A percentile compares a stretch with the other conserved stretches of the same genome.
phyloP scores from a whole-genome alignment of 2,113 vertebrate species.

The Vulpes ferrilata region DNA sequence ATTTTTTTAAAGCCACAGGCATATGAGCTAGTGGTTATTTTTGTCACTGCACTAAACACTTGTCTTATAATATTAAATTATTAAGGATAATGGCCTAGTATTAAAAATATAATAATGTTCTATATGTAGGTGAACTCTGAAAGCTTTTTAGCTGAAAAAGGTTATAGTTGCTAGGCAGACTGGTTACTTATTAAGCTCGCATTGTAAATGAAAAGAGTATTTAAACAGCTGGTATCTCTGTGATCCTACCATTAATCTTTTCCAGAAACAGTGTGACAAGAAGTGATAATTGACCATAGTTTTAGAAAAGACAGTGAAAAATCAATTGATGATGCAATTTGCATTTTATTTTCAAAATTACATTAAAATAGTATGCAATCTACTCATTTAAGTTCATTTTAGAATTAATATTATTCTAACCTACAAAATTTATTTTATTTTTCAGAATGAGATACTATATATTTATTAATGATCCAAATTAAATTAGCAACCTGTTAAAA shows the following conservation, averaged over 20 bases:
- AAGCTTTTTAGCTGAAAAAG: constrained; percentile 60
- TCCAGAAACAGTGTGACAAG: constrained; percentile 70
- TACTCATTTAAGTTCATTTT: constrained; percentile 58
- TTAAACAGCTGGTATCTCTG: constrained; percentile 79
- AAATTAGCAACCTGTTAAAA: constrained; percentile 40
- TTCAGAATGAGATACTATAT: neutral
- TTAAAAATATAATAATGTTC: constrained; percentile 52
- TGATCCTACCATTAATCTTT: constrained; percentile 67
- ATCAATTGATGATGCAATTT: constrained; percentile 43
- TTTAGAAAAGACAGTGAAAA: constrained; percentile 71
- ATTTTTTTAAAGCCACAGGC: constrained; percentile 37
- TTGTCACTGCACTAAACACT: constrained; percentile 34
- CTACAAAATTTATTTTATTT: constrained; percentile 42
- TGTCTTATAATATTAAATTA: constrained; percentile 59
- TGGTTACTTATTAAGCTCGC: constrained; percentile 72
- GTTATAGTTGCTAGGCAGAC: constrained; percentile 65
- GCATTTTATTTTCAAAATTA: constrained; percentile 68
- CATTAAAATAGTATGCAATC: neutral
- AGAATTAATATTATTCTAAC: constrained; percentile 31
- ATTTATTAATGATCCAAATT: constrained; percentile 28
- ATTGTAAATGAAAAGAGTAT: constrained; percentile 75
- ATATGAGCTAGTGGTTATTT: constrained; percentile 29
- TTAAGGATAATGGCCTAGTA: neutral
- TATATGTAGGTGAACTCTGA: neutral
- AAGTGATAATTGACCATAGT: constrained; percentile 67